Conservation (phyloP, 2,113 vertebrate species). For the Sceloporus tristichus region DNA sequence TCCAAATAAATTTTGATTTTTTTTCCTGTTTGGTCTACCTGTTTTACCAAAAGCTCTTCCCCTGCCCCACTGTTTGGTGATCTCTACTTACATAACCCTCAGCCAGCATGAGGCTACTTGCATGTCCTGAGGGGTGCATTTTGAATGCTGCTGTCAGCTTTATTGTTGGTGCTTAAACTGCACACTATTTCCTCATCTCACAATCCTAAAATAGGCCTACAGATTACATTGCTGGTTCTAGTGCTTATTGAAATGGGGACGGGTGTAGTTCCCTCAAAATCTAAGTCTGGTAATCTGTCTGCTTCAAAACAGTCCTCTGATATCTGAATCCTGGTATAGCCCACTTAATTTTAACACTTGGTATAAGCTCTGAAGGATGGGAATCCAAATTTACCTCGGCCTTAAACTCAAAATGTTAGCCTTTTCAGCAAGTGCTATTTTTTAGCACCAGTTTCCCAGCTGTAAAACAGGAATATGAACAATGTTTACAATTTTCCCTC, state of each 20-base stretch:
- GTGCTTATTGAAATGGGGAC: not conserved
- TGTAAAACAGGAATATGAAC: not conserved
- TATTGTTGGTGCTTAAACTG: conserved; percentile 22
- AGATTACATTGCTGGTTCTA: not conserved
- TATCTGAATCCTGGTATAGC: not conserved
- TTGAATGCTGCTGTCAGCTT: conserved; percentile 16
- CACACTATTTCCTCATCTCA: not conserved
- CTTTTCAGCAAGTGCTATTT: not conserved
- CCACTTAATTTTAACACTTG: not conserved
- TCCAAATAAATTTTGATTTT: conserved; percentile 73
- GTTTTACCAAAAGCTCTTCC: conserved; percentile 20
- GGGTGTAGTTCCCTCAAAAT: not conserved
- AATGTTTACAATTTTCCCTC: not conserved
- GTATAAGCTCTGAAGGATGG: not conserved
- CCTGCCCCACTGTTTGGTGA: not conserved
- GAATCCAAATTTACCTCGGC: not conserved
- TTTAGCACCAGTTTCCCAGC: not conserved
- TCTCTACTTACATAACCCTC: conserved; percentile 30
- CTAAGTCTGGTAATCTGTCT: not conserved
- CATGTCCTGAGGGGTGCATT: not conserved
- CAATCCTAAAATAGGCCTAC: not conserved
- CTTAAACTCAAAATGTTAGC: not conserved
- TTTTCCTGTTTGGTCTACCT: conserved; percentile 32
- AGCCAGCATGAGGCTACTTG: not conserved
- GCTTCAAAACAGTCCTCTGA: not conserved